Base-by-base conservation (phyloP, 2,888 invertebrate genomes). In the Panopea generosa region DNA sequence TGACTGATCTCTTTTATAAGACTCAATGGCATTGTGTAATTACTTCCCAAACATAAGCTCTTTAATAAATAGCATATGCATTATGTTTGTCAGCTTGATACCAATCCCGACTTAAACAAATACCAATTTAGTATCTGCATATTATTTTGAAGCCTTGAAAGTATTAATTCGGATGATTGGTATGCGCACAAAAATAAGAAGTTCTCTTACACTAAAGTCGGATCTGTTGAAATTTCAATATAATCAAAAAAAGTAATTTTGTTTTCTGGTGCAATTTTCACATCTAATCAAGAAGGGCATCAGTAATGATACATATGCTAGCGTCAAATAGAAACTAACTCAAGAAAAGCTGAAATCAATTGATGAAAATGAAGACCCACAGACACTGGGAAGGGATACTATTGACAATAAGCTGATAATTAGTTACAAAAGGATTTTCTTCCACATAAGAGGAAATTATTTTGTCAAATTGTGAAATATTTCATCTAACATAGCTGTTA, bases 321-420 rank as follows among this genome's bases (percentile, higher is more conserved):
- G 69, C 69, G 56, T 61, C 69, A 65, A 65, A 75, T 52, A 63
- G 65, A 75, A 68, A 74, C 69, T 69, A 69, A 60, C 65, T 53
- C 18, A 52, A 60, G 65, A 62, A 69, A 65, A 49, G 55, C 68
- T 47, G 45, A 75, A 75, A 75, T 75, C 75, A 75, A 75, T 74
- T 73, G 74, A 70, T 71, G 71, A 65, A 61, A 47, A 52, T 33
- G 77, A 75, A 75, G 70, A 60, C 75, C 70, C 60, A 40, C 60
- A 18, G 60, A 61, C 38, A 59, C 66, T 50, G 27, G 63, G 55
- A 70, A 65, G 60, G 55, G 61, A 70, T 71, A 67, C 71, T 67
- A 68, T 71, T 67, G 72, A 69, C 72, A 50, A 22, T 77, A 77
- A 77, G 77, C 68, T 40, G 72, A 68, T 77, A 77, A 77, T 77